These are phyloP conservation scores for Poecile montanus DNA, from an alignment of 2,797 vertebrate genomes.

Conservation along the genomic window DNA sequence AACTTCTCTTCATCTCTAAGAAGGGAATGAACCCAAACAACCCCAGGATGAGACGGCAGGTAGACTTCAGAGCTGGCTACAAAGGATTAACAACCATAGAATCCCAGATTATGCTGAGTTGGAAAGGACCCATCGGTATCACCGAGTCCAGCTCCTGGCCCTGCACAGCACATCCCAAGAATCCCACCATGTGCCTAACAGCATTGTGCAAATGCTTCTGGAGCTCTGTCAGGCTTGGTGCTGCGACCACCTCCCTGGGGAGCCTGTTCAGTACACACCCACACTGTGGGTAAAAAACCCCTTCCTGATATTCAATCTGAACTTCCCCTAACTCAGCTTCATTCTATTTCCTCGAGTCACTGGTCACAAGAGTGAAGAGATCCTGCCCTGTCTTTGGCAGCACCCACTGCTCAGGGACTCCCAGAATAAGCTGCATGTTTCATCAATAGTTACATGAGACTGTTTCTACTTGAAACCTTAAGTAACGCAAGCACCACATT, in stretches of 20 bases:
- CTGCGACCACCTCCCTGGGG: neutral
- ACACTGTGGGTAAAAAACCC: neutral
- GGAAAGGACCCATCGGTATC: neutral
- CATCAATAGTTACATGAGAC: neutral
- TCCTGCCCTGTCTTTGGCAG: neutral
- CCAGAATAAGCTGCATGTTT: neutral
- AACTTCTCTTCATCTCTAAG: neutral
- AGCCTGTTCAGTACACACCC: neutral
- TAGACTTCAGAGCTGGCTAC: neutral
- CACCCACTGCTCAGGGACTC: neutral
- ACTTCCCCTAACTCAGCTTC: neutral
- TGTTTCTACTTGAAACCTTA: neutral
- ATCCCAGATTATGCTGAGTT: neutral
- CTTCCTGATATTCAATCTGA: neutral
- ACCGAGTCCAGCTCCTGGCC: neutral
- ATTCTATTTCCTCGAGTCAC: neutral
- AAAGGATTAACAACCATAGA: rapidly evolving
- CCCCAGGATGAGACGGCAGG: neutral
- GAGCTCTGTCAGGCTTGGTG: neutral
- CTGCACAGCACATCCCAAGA: neutral
- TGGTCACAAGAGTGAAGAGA: neutral
- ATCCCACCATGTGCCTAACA: neutral
- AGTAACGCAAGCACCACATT: neutral
- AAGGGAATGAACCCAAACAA: neutral
- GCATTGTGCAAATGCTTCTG: neutral